Evolutionary conservation across 1,140 invertebrate species (phyloP).

Genomic region (Chironomus tepperi): DNA sequence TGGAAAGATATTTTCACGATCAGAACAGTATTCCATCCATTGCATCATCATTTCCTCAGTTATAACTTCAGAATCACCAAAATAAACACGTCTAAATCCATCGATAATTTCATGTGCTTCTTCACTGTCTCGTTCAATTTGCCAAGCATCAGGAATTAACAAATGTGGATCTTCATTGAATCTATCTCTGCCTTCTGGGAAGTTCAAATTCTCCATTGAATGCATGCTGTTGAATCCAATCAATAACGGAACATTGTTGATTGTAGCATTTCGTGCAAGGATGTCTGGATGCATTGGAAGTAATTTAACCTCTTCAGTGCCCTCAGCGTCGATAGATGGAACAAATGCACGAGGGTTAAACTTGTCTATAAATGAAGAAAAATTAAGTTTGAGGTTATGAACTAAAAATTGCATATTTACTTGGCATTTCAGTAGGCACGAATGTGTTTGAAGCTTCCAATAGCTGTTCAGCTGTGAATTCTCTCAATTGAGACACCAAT

Average conservation of each 20-base stretch:
- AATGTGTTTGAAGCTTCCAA: conserved; percentile 31
- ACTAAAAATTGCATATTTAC: neutral
- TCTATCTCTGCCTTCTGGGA: neutral
- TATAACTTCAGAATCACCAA: neutral
- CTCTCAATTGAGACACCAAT: conserved; percentile 36
- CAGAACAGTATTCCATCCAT: neutral
- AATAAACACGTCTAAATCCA: neutral
- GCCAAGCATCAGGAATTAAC: conserved; percentile 18
- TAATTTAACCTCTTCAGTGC: conserved; percentile 2
- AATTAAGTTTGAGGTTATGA: neutral
- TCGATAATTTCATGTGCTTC: neutral
- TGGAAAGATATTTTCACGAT: neutral
- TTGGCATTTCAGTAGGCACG: neutral
- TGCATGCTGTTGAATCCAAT: conserved; percentile 26
- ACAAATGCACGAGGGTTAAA: conserved; percentile 7
- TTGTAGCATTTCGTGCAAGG: conserved; percentile 25
- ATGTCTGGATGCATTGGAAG: conserved; percentile 27
- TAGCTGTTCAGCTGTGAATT: conserved; percentile 38
- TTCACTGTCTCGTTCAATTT: neutral
- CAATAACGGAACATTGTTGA: conserved; percentile 28
- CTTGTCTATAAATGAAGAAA: neutral
- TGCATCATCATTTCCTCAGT: neutral
- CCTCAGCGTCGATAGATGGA: conserved; percentile 10
- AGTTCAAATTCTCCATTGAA: neutral
- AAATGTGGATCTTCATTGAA: conserved; percentile 22